Conservation (phyloP, 2,797 vertebrate genomes). For the Sebastes flavidus region DNA sequence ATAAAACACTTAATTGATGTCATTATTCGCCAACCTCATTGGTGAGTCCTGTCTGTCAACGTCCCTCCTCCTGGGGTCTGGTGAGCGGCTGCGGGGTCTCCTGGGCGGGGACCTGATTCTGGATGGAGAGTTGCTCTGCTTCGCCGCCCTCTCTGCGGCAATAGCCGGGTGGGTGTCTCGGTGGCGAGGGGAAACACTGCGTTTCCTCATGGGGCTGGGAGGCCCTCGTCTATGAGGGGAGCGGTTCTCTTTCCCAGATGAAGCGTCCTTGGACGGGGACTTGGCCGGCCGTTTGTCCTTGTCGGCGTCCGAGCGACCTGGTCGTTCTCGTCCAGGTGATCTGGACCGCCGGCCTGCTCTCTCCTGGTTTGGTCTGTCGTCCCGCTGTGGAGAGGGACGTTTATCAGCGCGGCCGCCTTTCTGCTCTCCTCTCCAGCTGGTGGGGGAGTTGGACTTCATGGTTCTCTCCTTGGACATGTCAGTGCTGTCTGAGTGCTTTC, state of each 20-base stretch:
- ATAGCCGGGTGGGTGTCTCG: conserved; percentile 82
- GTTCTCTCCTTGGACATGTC: conserved; percentile 88
- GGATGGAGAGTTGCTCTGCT: conserved; percentile 90
- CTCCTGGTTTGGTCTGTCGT: conserved; percentile 88
- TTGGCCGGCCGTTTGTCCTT: conserved; percentile 92
- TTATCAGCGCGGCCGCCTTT: conserved; percentile 79
- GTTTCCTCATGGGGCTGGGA: conserved; percentile 86
- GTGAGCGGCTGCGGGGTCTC: conserved; percentile 89
- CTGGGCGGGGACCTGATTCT: conserved; percentile 87
- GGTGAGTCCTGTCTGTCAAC: conserved; percentile 90
- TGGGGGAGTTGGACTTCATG: conserved; percentile 89
- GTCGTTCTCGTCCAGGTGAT: conserved; percentile 85
- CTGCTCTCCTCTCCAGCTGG: conserved; percentile 86
- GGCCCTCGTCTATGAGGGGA: conserved; percentile 87
- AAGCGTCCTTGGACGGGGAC: conserved; percentile 96
- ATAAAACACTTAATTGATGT: not conserved
- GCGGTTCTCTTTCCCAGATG: conserved; percentile 96
- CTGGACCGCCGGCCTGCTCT: conserved; percentile 83
- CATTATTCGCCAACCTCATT: conserved; percentile 84
- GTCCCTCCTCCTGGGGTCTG: conserved; percentile 90
- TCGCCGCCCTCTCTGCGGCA: conserved; percentile 85
- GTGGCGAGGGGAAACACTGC: conserved; percentile 89
- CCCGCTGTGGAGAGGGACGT: conserved; percentile 81
- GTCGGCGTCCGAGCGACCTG: conserved; percentile 85
- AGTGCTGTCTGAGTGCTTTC: conserved; percentile 87